Percentiles rank a stretch among this genome's conserved stretches.
phyloP scores from a whole-genome alignment of 2,797 vertebrate genomes.

The Anguilla megastoma region DNA sequence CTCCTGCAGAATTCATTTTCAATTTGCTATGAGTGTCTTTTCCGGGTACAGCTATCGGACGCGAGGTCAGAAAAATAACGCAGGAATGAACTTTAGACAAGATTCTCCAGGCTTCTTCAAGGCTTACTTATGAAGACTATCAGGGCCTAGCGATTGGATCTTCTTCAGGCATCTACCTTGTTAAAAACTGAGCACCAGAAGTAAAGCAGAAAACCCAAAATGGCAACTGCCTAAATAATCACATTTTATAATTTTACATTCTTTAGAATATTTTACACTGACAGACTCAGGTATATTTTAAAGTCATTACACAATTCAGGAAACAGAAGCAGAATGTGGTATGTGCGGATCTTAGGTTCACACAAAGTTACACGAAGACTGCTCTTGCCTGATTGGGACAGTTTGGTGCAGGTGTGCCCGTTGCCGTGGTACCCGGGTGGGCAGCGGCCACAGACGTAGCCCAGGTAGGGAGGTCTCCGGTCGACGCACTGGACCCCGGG shows the following conservation, averaged over 20 bases:
- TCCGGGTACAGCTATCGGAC: neutral
- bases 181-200: slow-evolving; percentile 5
- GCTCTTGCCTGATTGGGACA: slow-evolving; percentile 56
- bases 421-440: slow-evolving; percentile 73
- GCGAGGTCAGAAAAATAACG: neutral
- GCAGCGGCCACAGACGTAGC: slow-evolving; percentile 76
- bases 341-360: neutral
- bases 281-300: neutral
- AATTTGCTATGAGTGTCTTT: neutral
- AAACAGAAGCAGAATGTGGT: neutral
- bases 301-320: no score
- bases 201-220: neutral
- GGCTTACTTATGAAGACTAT: neutral
- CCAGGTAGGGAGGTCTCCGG: slow-evolving; percentile 66
- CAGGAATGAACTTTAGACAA: neutral
- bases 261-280: neutral
- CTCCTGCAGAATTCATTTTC: neutral
- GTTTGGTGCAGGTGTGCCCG: slow-evolving; percentile 68
- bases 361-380: neutral
- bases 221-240: neutral
- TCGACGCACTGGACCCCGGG: slow-evolving; percentile 75
- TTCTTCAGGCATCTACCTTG: neutral
- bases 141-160: neutral
- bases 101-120: neutral
- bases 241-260: neutral